Evolutionary conservation across 2,888 invertebrate genomes (phyloP), one percentile per base, ranked within the genome.

Genomic region (Melieria omissa): DNA sequence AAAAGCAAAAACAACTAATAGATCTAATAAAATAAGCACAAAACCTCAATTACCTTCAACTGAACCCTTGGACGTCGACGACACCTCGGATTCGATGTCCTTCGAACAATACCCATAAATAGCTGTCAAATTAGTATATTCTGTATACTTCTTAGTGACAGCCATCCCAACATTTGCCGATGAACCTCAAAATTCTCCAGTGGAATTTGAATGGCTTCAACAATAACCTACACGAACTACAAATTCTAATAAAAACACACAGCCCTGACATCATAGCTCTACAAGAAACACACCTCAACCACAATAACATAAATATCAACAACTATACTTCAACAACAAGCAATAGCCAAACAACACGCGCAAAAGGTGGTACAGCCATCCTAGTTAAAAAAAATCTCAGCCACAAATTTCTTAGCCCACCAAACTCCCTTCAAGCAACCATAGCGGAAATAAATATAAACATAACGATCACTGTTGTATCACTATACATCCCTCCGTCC

Each of bases 311-410:
- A 16, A 58, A 16, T 7, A 16, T 29, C 5, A 58, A 58, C 16
- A 58, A 58, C 10, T 16, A 58, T 14, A 58, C 10, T n/a, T 9
- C 58, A 58, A 9, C 4, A 58, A 58, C 14, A 5, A 58, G 6
- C 5, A 14, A 63, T 10, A 29, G 29, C 29, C 29, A 29, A 29
- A 29, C 29, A 29, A 29, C 29, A 29, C 29, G 29, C 29, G 47
- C 46, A 63, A 63, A 12, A 46, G 63, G 63, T 9, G 63, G 63
- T 9, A 47, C 46, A 5, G 47, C 46, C 7, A 63, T 63, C 14
- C 46, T 63, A 14, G 47, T 63, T 45, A 63, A 63, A 63, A 63
- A 63, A 4, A 14, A 12, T n/a, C 6, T 63, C 7, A 12, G n/a
- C 12, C 63, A 63, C 63, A 63, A 12, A 63, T 14, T 46, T n/a